Conservation (phyloP, 1,140 invertebrate genomes). For the Eupeodes corollae region DNA sequence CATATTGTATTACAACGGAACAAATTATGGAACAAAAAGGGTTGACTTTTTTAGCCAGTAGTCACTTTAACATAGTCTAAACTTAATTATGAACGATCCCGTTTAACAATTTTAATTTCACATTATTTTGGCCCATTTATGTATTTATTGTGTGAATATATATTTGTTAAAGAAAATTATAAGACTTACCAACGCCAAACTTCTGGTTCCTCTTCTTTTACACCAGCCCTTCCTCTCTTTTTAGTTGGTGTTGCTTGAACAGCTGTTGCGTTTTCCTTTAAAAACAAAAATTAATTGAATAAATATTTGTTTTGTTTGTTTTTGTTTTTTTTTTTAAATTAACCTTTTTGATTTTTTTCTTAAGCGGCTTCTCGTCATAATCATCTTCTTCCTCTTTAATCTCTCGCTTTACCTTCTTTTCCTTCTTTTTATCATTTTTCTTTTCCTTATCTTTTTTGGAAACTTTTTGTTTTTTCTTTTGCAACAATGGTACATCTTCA, state of each 20-base stretch:
- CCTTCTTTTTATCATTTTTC: conserved; percentile 44
- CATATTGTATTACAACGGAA: too few relatives aligned
- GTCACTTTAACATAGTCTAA: too few relatives aligned
- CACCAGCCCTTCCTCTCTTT: conserved; percentile 56
- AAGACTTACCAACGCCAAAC: conserved; percentile 83
- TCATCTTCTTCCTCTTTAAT: conserved; percentile 51
- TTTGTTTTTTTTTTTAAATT: background rate
- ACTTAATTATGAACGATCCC: too few relatives aligned
- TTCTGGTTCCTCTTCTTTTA: conserved; percentile 65
- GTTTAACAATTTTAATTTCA: too few relatives aligned
- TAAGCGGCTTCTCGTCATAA: conserved; percentile 46
- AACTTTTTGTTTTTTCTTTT: conserved; percentile 54
- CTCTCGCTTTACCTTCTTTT: conserved; percentile 44
- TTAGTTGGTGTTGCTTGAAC: conserved; percentile 41
- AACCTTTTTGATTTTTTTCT: conserved; percentile 41
- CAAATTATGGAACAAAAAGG: too few relatives aligned
- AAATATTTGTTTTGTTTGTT: conserved; percentile 6
- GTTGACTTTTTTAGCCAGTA: too few relatives aligned
- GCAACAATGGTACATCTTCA: conserved; percentile 49
- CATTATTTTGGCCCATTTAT: too few relatives aligned
- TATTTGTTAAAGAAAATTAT: too few relatives aligned
- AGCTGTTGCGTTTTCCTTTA: background rate
- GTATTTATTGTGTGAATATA: too few relatives aligned
- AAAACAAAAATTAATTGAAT: background rate
- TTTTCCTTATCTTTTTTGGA: conserved; percentile 49